These are phyloP conservation scores for Verasper variegatus DNA, from an alignment of 2,113 vertebrate genomes.

Conservation along the genomic window DNA sequence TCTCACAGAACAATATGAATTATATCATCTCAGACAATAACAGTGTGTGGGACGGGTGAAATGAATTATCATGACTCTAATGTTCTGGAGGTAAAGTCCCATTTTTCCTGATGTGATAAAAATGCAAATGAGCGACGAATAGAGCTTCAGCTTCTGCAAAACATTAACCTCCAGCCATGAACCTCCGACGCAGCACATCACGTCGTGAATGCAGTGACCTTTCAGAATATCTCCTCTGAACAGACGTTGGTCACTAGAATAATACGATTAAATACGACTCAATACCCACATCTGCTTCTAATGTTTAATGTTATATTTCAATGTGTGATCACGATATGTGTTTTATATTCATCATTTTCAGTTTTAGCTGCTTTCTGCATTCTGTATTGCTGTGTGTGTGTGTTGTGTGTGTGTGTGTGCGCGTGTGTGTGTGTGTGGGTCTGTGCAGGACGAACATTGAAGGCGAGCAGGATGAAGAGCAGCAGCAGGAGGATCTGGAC, in stretches of 20 bases:
- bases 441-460: conserved; percentile 70
- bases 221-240: not conserved
- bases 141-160: not conserved
- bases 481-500: conserved; percentile 84
- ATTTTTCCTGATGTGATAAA: conserved; percentile 21
- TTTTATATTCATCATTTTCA: not conserved
- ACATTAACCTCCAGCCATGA: conserved; percentile 21
- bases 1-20: too few relatives aligned
- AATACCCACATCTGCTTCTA: not conserved
- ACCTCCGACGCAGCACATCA: conserved; percentile 2
- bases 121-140: conserved; percentile 38
- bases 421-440: not conserved
- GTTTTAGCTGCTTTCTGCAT: too few relatives aligned
- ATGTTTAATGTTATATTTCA: not conserved
- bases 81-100: not conserved
- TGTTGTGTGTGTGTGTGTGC: not conserved
- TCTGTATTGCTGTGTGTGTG: too few relatives aligned
- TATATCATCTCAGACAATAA: not conserved
- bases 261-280: not conserved
- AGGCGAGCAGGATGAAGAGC: conserved; percentile 83
- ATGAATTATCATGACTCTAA: not conserved
- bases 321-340: not conserved
- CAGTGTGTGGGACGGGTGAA: too few relatives aligned
- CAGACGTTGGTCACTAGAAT: not conserved
- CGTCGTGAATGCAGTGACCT: not conserved